Evolutionary conservation across 1,140 invertebrate species (phyloP).

Genomic region (Pinna nobilis): DNA sequence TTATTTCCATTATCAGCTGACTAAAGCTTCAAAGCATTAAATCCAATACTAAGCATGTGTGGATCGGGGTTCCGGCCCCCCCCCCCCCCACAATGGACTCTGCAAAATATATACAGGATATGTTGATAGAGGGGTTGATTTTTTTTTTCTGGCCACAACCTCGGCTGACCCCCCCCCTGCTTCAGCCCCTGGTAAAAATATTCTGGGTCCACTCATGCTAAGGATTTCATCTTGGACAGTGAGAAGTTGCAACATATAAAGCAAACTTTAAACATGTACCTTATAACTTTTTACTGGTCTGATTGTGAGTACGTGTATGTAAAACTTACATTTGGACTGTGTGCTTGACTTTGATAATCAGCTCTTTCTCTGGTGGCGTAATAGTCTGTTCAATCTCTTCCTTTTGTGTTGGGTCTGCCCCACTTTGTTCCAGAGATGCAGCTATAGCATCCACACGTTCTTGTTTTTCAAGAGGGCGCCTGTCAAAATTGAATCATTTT

Average conservation of each 20-base stretch:
- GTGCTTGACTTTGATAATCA: conserved; percentile 81
- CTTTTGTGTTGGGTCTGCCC: conserved; percentile 84
- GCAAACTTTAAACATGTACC: background rate
- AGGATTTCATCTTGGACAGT: background rate
- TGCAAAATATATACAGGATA: too few relatives aligned
- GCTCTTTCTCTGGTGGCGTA: conserved; percentile 84
- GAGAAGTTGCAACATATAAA: background rate
- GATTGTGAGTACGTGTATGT: background rate
- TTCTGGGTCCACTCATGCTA: background rate
- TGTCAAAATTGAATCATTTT: too few relatives aligned
- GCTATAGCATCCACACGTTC: conserved; percentile 87
- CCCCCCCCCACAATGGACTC: too few relatives aligned
- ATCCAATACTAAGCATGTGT: too few relatives aligned
- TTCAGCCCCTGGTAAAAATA: background rate
- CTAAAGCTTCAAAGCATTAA: too few relatives aligned
- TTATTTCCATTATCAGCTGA: too few relatives aligned
- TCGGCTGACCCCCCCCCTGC: too few relatives aligned
- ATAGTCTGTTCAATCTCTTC: conserved; percentile 87
- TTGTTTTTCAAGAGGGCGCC: conserved; percentile 88
- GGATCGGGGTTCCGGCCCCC: too few relatives aligned
- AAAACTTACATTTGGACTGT: conserved; percentile 80
- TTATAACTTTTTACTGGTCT: too few relatives aligned
- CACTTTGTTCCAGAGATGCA: conserved; percentile 83
- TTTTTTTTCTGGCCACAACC: too few relatives aligned
- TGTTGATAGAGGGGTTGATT: too few relatives aligned